Conservation (phyloP, 2,113 vertebrate genomes). For the Elgaria multicarinata region DNA sequence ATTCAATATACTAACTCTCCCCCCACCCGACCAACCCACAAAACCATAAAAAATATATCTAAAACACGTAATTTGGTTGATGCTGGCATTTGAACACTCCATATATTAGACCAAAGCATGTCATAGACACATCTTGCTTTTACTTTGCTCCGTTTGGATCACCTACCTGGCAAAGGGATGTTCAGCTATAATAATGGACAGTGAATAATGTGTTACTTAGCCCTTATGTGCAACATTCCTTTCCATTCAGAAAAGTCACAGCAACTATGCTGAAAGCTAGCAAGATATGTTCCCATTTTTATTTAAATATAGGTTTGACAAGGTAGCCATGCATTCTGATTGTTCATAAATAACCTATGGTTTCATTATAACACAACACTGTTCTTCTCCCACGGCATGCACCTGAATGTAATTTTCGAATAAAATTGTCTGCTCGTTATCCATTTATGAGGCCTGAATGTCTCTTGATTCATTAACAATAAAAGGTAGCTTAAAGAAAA, state of each 20-base stretch:
- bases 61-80: not conserved
- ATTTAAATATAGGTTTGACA: slow-evolving; percentile 7
- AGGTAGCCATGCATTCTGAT: not conserved
- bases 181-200: not conserved
- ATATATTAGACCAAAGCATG: not conserved
- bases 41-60: not conserved
- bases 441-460: slow-evolving; percentile 57
- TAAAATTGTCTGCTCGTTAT: slow-evolving; percentile 15
- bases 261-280: not conserved
- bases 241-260: not conserved
- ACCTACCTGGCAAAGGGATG: not conserved
- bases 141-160: not conserved
- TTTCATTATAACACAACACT: not conserved
- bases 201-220: not conserved
- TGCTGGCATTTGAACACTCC: not conserved
- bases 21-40: not conserved
- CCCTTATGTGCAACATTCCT: not conserved
- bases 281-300: not conserved
- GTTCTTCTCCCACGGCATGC: not conserved
- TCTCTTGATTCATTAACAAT: slow-evolving; percentile 55
- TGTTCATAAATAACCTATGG: not conserved
- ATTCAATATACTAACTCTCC: not conserved
- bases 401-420: slow-evolving; percentile 3
- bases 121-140: not conserved
- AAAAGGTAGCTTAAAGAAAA: slow-evolving; percentile 66